Percentiles rank a stretch among this genome's conserved stretches.
These are phyloP conservation scores for Atrichornis clamosus DNA, from an alignment of 2,113 vertebrate genomes.

Conservation along the genomic window DNA sequence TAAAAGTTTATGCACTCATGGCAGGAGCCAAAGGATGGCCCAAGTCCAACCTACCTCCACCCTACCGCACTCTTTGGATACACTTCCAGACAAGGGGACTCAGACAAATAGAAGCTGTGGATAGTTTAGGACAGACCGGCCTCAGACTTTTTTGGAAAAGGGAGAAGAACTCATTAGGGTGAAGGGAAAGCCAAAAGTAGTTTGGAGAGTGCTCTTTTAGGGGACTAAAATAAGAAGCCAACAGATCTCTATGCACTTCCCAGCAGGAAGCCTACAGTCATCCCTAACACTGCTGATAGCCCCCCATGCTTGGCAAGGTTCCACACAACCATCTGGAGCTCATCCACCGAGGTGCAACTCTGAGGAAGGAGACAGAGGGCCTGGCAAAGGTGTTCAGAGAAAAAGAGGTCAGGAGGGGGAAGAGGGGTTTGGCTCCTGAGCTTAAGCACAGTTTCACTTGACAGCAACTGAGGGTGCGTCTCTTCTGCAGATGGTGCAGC, in stretches of 20 bases:
- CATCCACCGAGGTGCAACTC: background rate
- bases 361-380: background rate
- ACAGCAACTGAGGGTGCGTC: background rate
- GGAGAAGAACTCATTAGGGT: background rate
- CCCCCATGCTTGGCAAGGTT: background rate
- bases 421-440: background rate
- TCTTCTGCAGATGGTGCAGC: background rate
- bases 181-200: background rate
- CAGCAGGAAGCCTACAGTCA: conserved; percentile 9
- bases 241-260: background rate
- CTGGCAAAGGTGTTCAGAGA: background rate
- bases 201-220: background rate
- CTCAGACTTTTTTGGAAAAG: conserved; percentile 15
- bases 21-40: conserved; percentile 3
- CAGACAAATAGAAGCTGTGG: background rate
- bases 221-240: background rate
- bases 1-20: background rate
- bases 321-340: background rate
- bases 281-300: background rate
- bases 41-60: conserved; percentile 7
- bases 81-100: background rate
- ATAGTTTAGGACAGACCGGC: background rate
- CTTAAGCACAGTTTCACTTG: background rate
- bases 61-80: background rate
- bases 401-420: background rate